A percentile compares a stretch with the other conserved stretches of the same genome.
phyloP scores from a whole-genome alignment of 1,140 invertebrate genomes.

The Drosophila bifasciata region DNA sequence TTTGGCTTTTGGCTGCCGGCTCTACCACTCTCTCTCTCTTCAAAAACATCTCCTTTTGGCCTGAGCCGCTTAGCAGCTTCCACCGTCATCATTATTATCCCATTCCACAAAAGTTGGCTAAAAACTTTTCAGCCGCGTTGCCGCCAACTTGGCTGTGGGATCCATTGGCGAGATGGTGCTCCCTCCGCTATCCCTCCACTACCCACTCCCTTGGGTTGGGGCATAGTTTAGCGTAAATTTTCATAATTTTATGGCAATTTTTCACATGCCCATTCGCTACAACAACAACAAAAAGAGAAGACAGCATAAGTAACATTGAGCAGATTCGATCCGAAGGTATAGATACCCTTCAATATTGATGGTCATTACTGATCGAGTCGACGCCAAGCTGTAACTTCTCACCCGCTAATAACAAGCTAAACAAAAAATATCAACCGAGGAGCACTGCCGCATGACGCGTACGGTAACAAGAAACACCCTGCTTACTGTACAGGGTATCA shows the following conservation, averaged over 20 bases:
- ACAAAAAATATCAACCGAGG: too few species aligned
- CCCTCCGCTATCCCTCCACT: background rate
- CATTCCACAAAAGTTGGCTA: slow-evolving; percentile 40
- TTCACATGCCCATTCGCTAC: slow-evolving; percentile 67
- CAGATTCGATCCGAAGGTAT: background rate
- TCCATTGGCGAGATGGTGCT: slow-evolving; percentile 3
- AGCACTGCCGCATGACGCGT: too few species aligned
- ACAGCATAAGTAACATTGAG: slow-evolving; percentile 20
- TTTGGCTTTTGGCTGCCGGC: slow-evolving; percentile 4
- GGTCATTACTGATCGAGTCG: too few species aligned
- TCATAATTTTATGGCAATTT: slow-evolving; percentile 82
- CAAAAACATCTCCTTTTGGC: slow-evolving; percentile 24
- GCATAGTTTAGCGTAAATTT: slow-evolving; percentile 75
- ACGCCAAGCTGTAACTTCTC: too few species aligned
- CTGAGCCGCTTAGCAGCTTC: slow-evolving; percentile 33
- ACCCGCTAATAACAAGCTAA: too few species aligned
- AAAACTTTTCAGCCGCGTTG: slow-evolving; percentile 40
- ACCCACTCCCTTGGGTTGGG: slow-evolving; percentile 1
- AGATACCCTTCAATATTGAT: too few species aligned
- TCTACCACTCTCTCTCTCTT: background rate
- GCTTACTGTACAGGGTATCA: too few species aligned
- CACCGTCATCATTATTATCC: slow-evolving; percentile 46
- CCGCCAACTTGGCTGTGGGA: slow-evolving; percentile 38
- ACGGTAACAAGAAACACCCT: too few species aligned
- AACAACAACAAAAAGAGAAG: slow-evolving; percentile 9